Evolutionary conservation across 53 echinoderm and acorn worm species (phyloP), one percentile per base, ranked within the genome.

Genomic region (Echinometra lucunter): DNA sequence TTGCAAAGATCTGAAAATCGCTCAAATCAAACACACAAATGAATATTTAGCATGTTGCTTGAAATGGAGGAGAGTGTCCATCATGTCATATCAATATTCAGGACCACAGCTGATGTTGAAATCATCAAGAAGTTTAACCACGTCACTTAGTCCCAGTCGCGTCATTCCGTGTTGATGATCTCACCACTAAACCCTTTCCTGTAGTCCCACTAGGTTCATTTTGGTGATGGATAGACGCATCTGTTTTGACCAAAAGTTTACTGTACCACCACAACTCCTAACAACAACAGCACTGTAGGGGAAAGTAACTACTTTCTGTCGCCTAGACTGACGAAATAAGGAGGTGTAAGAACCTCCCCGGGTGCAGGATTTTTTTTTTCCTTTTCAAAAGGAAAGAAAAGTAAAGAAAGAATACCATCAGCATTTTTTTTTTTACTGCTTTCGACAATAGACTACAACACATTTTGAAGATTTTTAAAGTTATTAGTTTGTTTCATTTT

Each of bases 171-270:
- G 89, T 58, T 89, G 89, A 89, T 89, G 89, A 89, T 89, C 89
- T 89, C 89, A 89, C 89, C 60, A 8, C 60, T 60, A 60, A 89
- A 89, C 89, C 89, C 6, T 23, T 58, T 49, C 19, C 58, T 60
- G 1, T 60, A 40, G 89, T 89, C 89, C 89, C 89, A 89, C 58
- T 89, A 89, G 63, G 60, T 89, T 89, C 57, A 89, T 89, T 89
- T 89, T 89, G 89, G 89, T 89, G 89, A 89, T 89, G 89, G 89
- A 89, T 89, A 60, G 89, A 89, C 58, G 63, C 89, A 58, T 89
- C 89, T 89, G 89, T 89, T 89, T 89, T 89, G 89, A 89, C 89
- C 89, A 89, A 89, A n/a, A 89, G 89, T 89, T 89, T 89, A 89
- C 89, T 89, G 89, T 19, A 89, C 63, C 89, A 89, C 89, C 89